Evolutionary conservation across 2,888 invertebrate genomes (phyloP), one percentile per base, ranked within the genome.

Genomic region (Odontocolon sp.): DNA sequence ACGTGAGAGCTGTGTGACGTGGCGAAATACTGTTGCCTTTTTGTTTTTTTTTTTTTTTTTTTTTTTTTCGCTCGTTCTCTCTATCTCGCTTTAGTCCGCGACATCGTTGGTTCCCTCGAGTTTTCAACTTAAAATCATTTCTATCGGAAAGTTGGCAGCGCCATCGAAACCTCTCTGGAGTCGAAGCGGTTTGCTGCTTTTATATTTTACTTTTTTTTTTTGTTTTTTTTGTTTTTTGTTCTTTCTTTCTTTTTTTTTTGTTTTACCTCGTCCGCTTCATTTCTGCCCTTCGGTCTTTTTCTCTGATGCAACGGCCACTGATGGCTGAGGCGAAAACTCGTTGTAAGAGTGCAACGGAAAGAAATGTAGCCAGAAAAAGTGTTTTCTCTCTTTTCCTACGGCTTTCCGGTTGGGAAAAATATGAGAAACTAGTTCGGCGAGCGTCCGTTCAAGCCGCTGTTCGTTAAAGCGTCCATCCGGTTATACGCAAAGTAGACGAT

Each of bases 401-500:
- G 64, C 42, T 16, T 57, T 52, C 45, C 31, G 9, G 23, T 18
- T 11, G 9, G 28, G n/a, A 42, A 61, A 54, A 26, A n/a, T n/a
- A 57, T 66, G 54, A 73, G 42, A 28, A 61, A 54, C 36, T 40
- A n/a, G 42, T 38, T 52, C 28, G 52, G 47, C 26, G 63, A 61
- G 33, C 61, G 50, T 52, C 57, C 42, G 72, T 66, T 54, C 67
- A 21, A 40, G 47, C 54, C 47, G 57, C 45, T 67, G 73, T 80
- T 74, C 64, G 71, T 80, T 79, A 78, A 71, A 69, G 72, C 69
- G 40, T 57, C 59, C 74, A 73, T 80, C 71, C 66, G 68, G 68
- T 71, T 69, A 63, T 64, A 73, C 63, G 77, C 73, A 71, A 82
- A 80, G 82, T 80, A 81, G 77, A 81, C 80, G 82, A 87, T 87